Percentiles rank a stretch among this genome's conserved stretches.
Evolutionary conservation across 2,113 vertebrate species (phyloP).

Genomic region (Cynoglossus semilaevis): DNA sequence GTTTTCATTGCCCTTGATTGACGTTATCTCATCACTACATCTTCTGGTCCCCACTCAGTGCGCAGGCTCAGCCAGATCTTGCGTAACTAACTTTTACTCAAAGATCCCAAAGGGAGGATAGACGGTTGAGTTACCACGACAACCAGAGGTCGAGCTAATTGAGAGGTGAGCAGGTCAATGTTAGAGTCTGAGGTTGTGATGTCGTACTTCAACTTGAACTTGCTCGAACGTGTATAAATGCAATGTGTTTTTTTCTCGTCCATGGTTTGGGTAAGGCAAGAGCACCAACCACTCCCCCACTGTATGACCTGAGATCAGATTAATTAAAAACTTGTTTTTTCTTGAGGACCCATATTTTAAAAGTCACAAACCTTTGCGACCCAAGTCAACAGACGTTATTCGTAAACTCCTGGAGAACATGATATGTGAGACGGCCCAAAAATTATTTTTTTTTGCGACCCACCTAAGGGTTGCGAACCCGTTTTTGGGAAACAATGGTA

Average conservation of each 20-base stretch:
- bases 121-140: conserved; percentile 15
- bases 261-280: too few species aligned
- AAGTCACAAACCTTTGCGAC: too few species aligned
- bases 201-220: conserved; percentile 10
- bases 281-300: too few species aligned
- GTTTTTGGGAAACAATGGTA: not conserved
- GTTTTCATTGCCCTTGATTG: conserved; percentile 48
- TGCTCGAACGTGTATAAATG: not conserved
- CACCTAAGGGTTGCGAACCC: too few species aligned
- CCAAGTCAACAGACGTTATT: too few species aligned
- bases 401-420: too few species aligned
- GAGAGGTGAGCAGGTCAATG: conserved; percentile 4
- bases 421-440: too few species aligned
- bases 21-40: conserved; percentile 54
- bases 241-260: too few species aligned
- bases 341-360: too few species aligned
- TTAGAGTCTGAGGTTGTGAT: conserved; percentile 6
- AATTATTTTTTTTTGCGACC: too few species aligned
- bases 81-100: conserved; percentile 40
- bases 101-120: conserved; percentile 23
- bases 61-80: conserved; percentile 39
- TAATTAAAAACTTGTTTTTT: too few species aligned
- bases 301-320: too few species aligned
- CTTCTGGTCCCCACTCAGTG: conserved; percentile 37
- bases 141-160: conserved; percentile 14